Percentiles rank a stretch among this genome's conserved stretches.
Conservation (phyloP, 2,797 vertebrate species). For the Sebastes paucispinis region DNA sequence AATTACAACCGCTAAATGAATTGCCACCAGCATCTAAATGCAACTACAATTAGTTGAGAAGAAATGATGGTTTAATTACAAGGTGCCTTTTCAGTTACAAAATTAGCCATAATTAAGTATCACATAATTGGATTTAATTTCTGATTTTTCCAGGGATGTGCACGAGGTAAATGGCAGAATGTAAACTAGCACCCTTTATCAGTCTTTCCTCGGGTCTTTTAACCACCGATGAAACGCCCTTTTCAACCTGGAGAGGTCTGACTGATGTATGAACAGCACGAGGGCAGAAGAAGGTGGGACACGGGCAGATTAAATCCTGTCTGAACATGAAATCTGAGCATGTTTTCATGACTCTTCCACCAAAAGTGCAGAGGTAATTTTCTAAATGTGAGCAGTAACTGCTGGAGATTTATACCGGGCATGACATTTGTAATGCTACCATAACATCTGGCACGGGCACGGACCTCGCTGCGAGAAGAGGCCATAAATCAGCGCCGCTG, state of each 20-base stretch:
- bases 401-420: slow-evolving; percentile 71
- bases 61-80: slow-evolving; percentile 40
- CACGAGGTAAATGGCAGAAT: slow-evolving; percentile 18
- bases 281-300: slow-evolving; percentile 7
- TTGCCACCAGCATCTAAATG: slow-evolving; percentile 26
- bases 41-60: slow-evolving; percentile 17
- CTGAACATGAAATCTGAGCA: slow-evolving; percentile 67
- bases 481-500: slow-evolving; percentile 64
- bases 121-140: slow-evolving; percentile 25
- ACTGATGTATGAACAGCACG: slow-evolving; percentile 33
- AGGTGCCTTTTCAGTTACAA: slow-evolving; percentile 37
- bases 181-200: not conserved
- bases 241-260: slow-evolving; percentile 26
- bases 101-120: slow-evolving; percentile 49
- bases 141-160: slow-evolving; percentile 12
- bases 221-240: slow-evolving; percentile 25
- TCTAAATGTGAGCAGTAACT: slow-evolving; percentile 71
- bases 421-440: slow-evolving; percentile 76
- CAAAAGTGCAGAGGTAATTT: slow-evolving; percentile 69
- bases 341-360: slow-evolving; percentile 66
- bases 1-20: slow-evolving; percentile 34
- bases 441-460: slow-evolving; percentile 74
- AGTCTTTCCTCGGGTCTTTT: slow-evolving; percentile 17
- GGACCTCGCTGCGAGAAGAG: slow-evolving; percentile 55
- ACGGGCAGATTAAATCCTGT: slow-evolving; percentile 53